phyloP scores from a whole-genome alignment of 2,888 invertebrate genomes.

The Drosophila rubida region DNA sequence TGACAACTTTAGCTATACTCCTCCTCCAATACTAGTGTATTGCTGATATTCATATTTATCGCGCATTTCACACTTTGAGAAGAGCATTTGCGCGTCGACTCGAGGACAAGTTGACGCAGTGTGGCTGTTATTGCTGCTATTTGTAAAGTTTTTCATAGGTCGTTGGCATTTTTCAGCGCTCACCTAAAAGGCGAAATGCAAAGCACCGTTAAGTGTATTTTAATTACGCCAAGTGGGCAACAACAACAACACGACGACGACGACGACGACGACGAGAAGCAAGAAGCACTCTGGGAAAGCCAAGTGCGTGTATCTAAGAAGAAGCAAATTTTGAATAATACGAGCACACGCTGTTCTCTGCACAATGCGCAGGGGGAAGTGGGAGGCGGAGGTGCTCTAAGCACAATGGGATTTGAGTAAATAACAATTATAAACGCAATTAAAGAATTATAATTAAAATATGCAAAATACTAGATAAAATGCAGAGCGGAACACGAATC shows the following conservation, averaged over 20 bases:
- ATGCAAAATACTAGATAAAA: conserved; percentile 13
- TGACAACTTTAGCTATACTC: too few relatives aligned
- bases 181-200: conserved; percentile 53
- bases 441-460: conserved; percentile 43
- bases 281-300: conserved; percentile 41
- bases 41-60: too few relatives aligned
- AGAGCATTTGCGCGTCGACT: not conserved
- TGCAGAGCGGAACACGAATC: not conserved
- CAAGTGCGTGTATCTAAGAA: conserved; percentile 10
- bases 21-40: too few relatives aligned
- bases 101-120: not conserved
- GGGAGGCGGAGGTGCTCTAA: conserved; percentile 25
- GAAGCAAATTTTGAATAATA: conserved; percentile 28
- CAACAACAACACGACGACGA: conserved; percentile 14
- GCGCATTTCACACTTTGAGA: not conserved
- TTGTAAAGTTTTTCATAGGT: conserved; percentile 51
- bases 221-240: conserved; percentile 52
- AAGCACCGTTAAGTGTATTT: conserved; percentile 70
- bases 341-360: not conserved
- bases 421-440: conserved; percentile 38
- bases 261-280: not conserved
- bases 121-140: conserved; percentile 1
- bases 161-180: conserved; percentile 54
- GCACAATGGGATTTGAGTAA: conserved; percentile 35
- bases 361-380: not conserved